A percentile compares a stretch with the other conserved stretches of the same genome.
These are phyloP conservation scores for Charanyca ferruginea DNA, from an alignment of 2,888 invertebrate species.

Conservation along the genomic window DNA sequence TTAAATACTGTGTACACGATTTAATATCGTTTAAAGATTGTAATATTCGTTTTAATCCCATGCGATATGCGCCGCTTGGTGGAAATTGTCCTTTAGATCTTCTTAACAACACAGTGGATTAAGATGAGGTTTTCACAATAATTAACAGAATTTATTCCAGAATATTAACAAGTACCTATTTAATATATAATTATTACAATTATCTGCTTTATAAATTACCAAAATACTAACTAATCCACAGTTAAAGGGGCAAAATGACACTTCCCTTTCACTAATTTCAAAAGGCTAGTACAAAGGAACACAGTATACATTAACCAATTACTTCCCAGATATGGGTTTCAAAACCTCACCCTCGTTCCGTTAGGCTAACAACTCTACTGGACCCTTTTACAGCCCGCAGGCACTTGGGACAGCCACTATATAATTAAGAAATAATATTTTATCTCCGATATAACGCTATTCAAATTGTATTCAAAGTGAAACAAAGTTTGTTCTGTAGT, in stretches of 20 bases:
- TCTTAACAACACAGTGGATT: too few species aligned
- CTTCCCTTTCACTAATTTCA: slow-evolving; percentile 9
- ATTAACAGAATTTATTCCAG: background rate
- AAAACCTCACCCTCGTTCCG: slow-evolving; percentile 20
- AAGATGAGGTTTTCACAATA: too few species aligned
- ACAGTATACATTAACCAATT: slow-evolving; percentile 6
- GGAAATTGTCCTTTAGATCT: too few species aligned
- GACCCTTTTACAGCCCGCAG: slow-evolving; percentile 41
- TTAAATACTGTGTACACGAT: too few species aligned
- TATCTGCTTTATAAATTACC: background rate
- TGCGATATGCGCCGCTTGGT: too few species aligned
- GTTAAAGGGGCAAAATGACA: background rate
- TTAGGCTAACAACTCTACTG: slow-evolving; percentile 28
- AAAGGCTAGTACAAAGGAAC: slow-evolving; percentile 7
- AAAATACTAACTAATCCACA: background rate
- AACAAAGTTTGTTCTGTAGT: slow-evolving; percentile 27
- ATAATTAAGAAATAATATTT: slow-evolving; percentile 59
- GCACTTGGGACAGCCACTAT: slow-evolving; percentile 34
- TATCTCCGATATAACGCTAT: slow-evolving; percentile 25
- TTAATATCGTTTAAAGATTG: too few species aligned
- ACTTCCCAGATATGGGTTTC: slow-evolving; percentile 2
- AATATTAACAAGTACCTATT: too few species aligned
- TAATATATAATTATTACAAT: too few species aligned
- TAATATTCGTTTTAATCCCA: too few species aligned
- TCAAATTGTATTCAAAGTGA: slow-evolving; percentile 42